These are phyloP conservation scores for Acropora yongei DNA, from an alignment of 64 coral and sea anemone species.

Conservation along the genomic window DNA sequence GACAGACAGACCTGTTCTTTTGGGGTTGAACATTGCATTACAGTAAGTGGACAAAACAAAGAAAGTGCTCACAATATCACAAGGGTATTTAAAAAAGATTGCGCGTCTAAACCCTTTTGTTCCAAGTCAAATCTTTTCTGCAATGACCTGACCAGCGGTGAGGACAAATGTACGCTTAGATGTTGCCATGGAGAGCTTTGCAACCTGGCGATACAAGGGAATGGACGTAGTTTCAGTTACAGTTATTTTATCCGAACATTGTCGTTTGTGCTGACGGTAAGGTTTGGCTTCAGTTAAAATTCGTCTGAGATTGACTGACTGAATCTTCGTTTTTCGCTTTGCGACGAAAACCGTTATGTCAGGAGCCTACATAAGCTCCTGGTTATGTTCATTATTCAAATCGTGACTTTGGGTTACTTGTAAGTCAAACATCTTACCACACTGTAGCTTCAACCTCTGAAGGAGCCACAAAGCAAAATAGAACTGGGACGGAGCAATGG, in stretches of 20 bases:
- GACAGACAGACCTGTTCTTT: slow-evolving; percentile 1
- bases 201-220: not conserved
- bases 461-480: too few species aligned
- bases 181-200: slow-evolving; percentile 33
- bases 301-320: too few species aligned
- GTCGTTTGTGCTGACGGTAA: not conserved
- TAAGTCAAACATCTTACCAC: too few species aligned
- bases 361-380: too few species aligned
- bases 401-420: too few species aligned
- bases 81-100: slow-evolving; percentile 18
- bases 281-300: not conserved
- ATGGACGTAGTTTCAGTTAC: too few species aligned
- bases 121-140: not conserved
- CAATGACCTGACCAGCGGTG: not conserved
- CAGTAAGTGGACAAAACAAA: not conserved
- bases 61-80: not conserved
- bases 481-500: too few species aligned
- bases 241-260: not conserved
- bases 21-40: not conserved
- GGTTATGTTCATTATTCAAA: too few species aligned
- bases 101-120: not conserved
- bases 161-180: not conserved
- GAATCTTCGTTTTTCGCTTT: too few species aligned
- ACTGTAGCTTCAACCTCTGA: too few species aligned
- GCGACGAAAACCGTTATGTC: too few species aligned